A percentile compares a stretch with the other conserved stretches of the same genome.
These are phyloP conservation scores for Leucophora obtusa DNA, from an alignment of 2,888 invertebrate species.

Conservation along the genomic window DNA sequence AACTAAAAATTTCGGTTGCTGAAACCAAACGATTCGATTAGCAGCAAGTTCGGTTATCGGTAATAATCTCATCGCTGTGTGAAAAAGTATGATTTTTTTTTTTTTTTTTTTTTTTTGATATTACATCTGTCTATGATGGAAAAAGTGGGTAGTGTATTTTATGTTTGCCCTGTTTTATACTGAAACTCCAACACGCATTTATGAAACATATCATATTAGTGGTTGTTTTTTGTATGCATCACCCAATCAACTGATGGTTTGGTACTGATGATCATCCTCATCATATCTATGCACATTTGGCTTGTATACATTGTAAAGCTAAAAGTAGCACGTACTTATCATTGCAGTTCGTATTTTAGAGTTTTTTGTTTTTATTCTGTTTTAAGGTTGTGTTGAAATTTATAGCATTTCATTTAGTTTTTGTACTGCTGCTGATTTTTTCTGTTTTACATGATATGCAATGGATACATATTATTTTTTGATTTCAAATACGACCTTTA, in stretches of 20 bases:
- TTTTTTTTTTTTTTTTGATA: too few relatives aligned
- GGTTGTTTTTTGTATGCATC: slow-evolving; percentile 6
- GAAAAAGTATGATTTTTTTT: too few relatives aligned
- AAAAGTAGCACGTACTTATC: slow-evolving; percentile 60
- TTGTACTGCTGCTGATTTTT: not conserved
- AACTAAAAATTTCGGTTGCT: too few relatives aligned
- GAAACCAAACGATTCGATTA: too few relatives aligned
- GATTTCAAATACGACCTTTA: slow-evolving; percentile 40
- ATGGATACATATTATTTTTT: slow-evolving; percentile 35
- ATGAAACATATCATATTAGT: slow-evolving; percentile 19
- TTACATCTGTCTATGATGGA: too few relatives aligned
- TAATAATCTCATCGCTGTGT: too few relatives aligned
- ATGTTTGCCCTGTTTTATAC: too few relatives aligned
- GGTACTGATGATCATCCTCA: slow-evolving; percentile 3
- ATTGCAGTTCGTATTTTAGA: slow-evolving; percentile 37
- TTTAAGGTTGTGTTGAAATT: not conserved
- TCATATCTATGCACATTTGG: too few relatives aligned
- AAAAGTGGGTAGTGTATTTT: too few relatives aligned
- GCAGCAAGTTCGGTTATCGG: too few relatives aligned
- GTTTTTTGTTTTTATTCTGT: slow-evolving; percentile 2
- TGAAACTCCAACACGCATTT: not conserved
- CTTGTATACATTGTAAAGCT: slow-evolving; percentile 40
- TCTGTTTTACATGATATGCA: not conserved
- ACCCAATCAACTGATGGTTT: not conserved
- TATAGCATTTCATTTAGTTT: not conserved